These are phyloP conservation scores for Acanthoscelides obtectus DNA, from an alignment of 2,888 invertebrate species.

Conservation along the genomic window DNA sequence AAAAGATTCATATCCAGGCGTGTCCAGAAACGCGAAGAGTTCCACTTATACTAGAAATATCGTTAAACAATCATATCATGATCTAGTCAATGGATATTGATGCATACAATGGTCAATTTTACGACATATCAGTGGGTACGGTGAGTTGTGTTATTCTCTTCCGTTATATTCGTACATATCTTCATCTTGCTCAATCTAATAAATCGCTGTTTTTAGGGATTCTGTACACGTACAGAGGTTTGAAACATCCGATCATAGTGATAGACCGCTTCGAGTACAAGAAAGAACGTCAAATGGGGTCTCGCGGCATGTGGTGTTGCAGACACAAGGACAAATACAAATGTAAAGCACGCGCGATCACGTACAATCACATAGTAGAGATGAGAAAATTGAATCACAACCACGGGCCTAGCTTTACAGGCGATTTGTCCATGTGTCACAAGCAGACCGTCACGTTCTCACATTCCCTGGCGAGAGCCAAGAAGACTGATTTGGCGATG, in stretches of 20 bases:
- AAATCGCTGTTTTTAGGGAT: background rate
- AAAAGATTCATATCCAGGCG: too few relatives aligned
- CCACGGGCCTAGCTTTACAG: constrained; percentile 15
- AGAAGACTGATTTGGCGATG: background rate
- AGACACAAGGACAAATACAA: constrained; percentile 22
- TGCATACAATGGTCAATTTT: too few relatives aligned
- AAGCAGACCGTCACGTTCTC: background rate
- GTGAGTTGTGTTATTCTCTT: too few relatives aligned
- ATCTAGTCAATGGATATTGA: too few relatives aligned
- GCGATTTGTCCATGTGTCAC: constrained; percentile 4
- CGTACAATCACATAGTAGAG: constrained; percentile 17
- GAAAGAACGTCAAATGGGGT: constrained; percentile 21
- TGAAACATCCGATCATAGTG: constrained; percentile 32
- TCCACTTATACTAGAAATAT: too few relatives aligned
- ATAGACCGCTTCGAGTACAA: constrained; percentile 27
- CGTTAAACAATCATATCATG: too few relatives aligned
- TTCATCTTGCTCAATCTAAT: background rate
- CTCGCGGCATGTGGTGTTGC: constrained; percentile 28
- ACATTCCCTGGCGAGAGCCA: background rate
- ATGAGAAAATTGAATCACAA: constrained; percentile 8
- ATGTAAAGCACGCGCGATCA: constrained; percentile 25
- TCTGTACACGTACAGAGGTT: constrained; percentile 15
- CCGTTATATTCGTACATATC: too few relatives aligned
- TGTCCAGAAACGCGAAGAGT: too few relatives aligned
- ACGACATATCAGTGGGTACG: too few relatives aligned